Percentiles rank a stretch among this genome's conserved stretches.
These are phyloP conservation scores for Rotaria sp. DNA, from an alignment of 2,888 invertebrate genomes.

Conservation along the genomic window DNA sequence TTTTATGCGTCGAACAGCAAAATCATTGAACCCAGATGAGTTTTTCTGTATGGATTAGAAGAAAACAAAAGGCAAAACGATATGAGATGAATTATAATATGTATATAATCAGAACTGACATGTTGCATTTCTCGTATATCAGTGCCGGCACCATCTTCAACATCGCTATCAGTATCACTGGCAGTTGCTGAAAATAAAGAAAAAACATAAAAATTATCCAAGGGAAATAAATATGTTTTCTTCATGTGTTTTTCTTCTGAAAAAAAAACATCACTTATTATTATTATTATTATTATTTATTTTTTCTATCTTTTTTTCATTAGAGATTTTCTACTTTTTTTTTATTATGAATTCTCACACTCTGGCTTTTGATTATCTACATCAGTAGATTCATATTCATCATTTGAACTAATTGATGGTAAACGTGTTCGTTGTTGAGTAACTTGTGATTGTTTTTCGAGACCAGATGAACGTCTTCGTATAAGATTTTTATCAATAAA, in stretches of 20 bases:
- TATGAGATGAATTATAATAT: too few relatives aligned
- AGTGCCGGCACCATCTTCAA: neutral
- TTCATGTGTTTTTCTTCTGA: neutral
- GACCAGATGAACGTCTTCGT: neutral
- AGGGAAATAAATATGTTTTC: neutral
- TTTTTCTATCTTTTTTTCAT: neutral
- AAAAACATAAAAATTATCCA: neutral
- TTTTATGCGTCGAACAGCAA: slow-evolving; percentile 85
- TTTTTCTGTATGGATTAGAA: neutral
- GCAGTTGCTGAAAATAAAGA: neutral
- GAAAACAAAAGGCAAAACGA: neutral
- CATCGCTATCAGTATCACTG: slow-evolving; percentile 12
- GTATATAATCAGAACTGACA: neutral
- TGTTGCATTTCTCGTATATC: neutral
- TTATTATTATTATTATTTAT: neutral
- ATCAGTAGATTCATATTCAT: neutral
- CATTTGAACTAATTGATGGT: neutral
- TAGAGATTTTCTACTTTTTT: neutral
- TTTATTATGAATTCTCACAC: neutral
- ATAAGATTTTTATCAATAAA: slow-evolving; percentile 23
- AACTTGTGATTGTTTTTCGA: neutral
- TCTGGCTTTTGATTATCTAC: neutral
- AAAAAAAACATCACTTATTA: neutral
- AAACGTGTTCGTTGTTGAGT: neutral
- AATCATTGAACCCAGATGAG: slow-evolving; percentile 64